Evolutionary conservation across 2,797 vertebrate genomes (phyloP), one percentile per base, ranked within the genome.

Genomic region (Poliocrania exsul): DNA sequence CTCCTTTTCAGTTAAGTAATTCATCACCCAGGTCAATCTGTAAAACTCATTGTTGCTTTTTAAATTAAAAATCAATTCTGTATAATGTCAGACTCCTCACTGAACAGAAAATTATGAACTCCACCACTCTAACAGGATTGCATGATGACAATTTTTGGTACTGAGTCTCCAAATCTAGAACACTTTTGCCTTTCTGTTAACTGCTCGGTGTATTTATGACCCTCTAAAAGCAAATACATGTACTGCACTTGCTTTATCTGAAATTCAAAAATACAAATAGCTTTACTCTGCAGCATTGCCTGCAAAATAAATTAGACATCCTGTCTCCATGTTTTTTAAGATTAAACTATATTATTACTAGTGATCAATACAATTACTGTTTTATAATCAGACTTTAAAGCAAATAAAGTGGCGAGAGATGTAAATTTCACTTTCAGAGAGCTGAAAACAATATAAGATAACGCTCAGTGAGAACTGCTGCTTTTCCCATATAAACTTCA

Each of bases 11-110:
- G 37, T 35, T 50, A 65, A 83, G 29, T 29, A 65, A 62, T 72
- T 78, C 10, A 75, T 44, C 1, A 1, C 25, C 31, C 31, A 28
- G 13, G 16, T 21, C 29, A 53, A 53, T 64, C 25, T 73, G 26
- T 62, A 90, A 84, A 80, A 82, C 26, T 35, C 2, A 3, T 16
- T 21, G 24, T n/a, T 74, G 60, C 31, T 73, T 70, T 95, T 62
- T 51, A 88, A 92, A 88, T 80, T 88, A 91, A 94, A 92, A 95
- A 93, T 87, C 49, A 93, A 60, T 93, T 87, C 35, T 67, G 14
- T 31, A 57, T 42, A 82, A 90, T 11, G 23, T 80, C 73, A 62
- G n/a, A 47, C 54, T 78, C 67, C 65, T 69, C 53, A 64, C 44
- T 74, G 60, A 79, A 89, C 29, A 84, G 73, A 51, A 70, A 57